Evolutionary conservation across 2,888 invertebrate genomes (phyloP).

Genomic region (Acheta domesticus): DNA sequence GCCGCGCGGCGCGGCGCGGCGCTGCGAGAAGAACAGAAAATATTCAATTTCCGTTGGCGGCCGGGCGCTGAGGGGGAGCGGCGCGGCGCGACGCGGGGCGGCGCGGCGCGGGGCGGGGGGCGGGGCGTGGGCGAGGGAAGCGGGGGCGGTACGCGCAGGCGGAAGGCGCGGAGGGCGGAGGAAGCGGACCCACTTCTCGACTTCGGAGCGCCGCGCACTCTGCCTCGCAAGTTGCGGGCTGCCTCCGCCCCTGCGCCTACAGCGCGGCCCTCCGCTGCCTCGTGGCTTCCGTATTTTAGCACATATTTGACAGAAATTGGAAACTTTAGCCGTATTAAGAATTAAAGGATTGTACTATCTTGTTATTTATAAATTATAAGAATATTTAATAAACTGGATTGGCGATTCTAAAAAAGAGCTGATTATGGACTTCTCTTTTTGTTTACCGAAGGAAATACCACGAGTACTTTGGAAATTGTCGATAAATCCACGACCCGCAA

Average conservation of each 20-base stretch:
- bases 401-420: no score
- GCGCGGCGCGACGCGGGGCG: not conserved
- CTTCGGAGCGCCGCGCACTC: not conserved
- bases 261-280: no score
- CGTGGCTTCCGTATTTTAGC: no score
- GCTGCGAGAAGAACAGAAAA: not conserved
- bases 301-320: no score
- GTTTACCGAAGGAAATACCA: no score
- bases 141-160: not conserved
- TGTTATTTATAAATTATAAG: no score
- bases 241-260: not conserved
- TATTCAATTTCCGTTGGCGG: constrained; percentile 18
- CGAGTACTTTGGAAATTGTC: no score
- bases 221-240: not conserved
- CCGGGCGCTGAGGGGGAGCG: not conserved
- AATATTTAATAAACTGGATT: no score
- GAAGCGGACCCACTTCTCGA: not conserved
- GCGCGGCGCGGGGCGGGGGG: not conserved
- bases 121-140: not conserved
- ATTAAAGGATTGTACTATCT: no score
- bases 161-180: not conserved
- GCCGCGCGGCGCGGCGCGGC: not conserved
- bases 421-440: no score
- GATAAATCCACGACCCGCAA: no score
- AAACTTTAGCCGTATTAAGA: no score